Conservation (phyloP, 2,888 invertebrate species). For the Junonia oenone region DNA sequence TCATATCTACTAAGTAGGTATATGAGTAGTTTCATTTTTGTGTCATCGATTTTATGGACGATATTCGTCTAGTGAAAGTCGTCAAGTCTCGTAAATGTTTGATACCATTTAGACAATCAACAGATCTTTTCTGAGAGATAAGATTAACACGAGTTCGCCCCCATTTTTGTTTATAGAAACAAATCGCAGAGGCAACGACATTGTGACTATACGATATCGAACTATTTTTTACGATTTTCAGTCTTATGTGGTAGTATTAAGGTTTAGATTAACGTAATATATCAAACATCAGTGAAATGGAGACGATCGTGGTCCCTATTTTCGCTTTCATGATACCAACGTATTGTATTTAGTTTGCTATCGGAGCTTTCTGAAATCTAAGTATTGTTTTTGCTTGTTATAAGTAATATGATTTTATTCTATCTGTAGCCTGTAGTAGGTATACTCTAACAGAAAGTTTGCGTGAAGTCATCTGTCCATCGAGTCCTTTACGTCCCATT, state of each 20-base stretch:
- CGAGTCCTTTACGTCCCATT: too few relatives aligned
- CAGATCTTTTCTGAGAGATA: not conserved
- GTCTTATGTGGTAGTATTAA: not conserved
- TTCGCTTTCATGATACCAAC: not conserved
- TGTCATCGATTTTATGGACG: too few relatives aligned
- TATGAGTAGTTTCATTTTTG: too few relatives aligned
- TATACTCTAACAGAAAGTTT: too few relatives aligned
- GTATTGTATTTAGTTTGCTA: conserved; percentile 1
- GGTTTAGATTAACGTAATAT: not conserved
- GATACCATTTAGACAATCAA: not conserved
- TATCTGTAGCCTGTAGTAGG: too few relatives aligned
- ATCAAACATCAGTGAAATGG: not conserved
- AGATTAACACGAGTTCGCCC: not conserved
- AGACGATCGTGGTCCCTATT: not conserved
- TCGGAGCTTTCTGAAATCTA: not conserved
- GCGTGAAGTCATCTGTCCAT: too few relatives aligned
- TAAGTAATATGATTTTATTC: too few relatives aligned
- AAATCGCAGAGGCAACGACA: not conserved
- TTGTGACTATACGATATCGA: not conserved
- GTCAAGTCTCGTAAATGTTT: not conserved
- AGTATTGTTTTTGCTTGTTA: too few relatives aligned
- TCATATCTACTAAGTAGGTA: too few relatives aligned
- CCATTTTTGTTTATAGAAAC: conserved; percentile 4
- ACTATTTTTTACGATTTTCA: not conserved
- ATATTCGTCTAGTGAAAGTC: too few relatives aligned